Evolutionary conservation across 2,113 vertebrate species (phyloP).

Genomic region (Erythrolamprus reginae): DNA sequence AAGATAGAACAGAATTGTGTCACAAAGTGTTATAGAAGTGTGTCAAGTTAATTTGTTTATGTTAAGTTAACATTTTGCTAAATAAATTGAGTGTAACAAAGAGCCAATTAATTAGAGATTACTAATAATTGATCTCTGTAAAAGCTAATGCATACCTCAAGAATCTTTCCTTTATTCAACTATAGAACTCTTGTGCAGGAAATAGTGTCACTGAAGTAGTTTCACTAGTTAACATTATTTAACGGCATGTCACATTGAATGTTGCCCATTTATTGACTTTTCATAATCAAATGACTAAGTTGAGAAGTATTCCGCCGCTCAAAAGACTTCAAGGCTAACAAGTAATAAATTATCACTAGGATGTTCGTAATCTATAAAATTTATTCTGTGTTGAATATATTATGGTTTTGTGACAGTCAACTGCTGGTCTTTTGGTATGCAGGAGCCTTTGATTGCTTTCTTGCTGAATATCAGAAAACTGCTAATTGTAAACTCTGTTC

Average conservation of each 20-base stretch:
- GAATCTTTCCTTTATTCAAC: not conserved
- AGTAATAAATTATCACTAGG: conserved; percentile 14
- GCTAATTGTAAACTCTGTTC: not conserved
- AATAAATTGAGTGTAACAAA: not conserved
- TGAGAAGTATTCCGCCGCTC: not conserved
- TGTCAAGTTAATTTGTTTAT: not conserved
- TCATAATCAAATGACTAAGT: conserved; percentile 1
- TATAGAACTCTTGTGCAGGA: not conserved
- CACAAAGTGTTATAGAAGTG: not conserved
- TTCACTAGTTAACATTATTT: not conserved
- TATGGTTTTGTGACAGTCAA: not conserved
- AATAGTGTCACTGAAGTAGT: not conserved
- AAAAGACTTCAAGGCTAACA: not conserved
- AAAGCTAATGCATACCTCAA: not conserved
- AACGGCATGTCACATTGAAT: not conserved
- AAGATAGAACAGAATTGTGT: not conserved
- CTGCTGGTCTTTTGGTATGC: not conserved
- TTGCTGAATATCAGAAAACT: not conserved
- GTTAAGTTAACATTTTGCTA: not conserved
- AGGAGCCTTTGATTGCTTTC: not conserved
- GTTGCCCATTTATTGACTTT: not conserved
- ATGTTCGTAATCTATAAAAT: conserved; percentile 12
- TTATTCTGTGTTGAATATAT: not conserved
- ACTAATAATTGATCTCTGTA: not conserved
- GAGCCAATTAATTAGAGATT: not conserved